Conservation (phyloP, 1,140 invertebrate genomes). For the Neodiprion fabricii region DNA sequence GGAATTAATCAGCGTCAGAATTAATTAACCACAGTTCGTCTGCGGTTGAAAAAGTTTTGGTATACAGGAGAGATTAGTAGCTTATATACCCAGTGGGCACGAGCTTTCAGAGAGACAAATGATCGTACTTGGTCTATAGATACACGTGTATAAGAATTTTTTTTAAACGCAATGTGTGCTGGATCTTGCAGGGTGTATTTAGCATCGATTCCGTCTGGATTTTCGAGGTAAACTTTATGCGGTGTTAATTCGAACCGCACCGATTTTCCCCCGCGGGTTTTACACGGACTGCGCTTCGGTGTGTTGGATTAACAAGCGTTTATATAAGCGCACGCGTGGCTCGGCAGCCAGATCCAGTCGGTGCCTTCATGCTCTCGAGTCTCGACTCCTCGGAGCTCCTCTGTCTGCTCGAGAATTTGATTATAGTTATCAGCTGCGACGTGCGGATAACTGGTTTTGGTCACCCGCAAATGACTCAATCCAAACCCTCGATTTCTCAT, state of each 20-base stretch:
- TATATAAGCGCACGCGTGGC: too few relatives aligned
- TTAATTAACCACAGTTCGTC: slow-evolving; percentile 33
- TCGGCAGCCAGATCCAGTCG: too few relatives aligned
- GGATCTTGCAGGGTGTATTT: too few relatives aligned
- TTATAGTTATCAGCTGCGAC: slow-evolving; percentile 3
- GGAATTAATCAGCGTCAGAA: slow-evolving; percentile 41
- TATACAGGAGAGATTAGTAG: not conserved
- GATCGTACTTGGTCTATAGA: not conserved
- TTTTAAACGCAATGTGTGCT: too few relatives aligned
- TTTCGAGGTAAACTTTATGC: too few relatives aligned
- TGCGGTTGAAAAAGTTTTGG: not conserved
- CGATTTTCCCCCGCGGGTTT: too few relatives aligned
- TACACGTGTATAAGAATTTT: too few relatives aligned
- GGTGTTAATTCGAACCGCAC: too few relatives aligned
- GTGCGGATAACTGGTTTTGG: not conserved
- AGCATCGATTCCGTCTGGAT: too few relatives aligned
- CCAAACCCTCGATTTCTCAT: not conserved
- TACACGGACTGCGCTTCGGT: too few relatives aligned
- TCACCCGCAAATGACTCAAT: not conserved
- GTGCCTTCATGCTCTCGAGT: too few relatives aligned
- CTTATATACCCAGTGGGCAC: not conserved
- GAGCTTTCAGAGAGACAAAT: not conserved
- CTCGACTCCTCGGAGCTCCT: not conserved
- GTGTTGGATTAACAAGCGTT: too few relatives aligned
- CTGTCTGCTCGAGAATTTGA: slow-evolving; percentile 1